Evolutionary conservation across 23 tunicate genomes (phyloP), one percentile per base, ranked within the genome.

Genomic region (Ciona savignyi): DNA sequence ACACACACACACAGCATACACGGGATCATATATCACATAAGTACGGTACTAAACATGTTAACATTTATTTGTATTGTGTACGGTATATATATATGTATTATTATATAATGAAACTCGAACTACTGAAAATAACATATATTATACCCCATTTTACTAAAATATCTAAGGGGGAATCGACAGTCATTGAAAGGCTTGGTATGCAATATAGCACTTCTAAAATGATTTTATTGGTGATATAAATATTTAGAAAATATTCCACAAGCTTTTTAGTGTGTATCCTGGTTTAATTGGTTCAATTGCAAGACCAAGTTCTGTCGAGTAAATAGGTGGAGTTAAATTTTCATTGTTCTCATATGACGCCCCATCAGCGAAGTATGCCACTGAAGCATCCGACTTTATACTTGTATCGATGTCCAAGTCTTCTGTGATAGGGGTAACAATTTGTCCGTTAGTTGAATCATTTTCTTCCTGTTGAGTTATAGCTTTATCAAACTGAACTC

Each of bases 261-360:
- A 71, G 48, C 83, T 75, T 74, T 91, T 81, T 27, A 91, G 25
- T 4, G 97, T 91, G 77, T 73, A 80, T 11, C 86, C 91, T 25
- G 83, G 72, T 60, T 91, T 84, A 34, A 91, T 56, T 4, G 97
- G 97, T 60, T 91, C 97, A 27, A 91, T 91, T 21, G 97, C 97
- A n/a, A 91, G 86, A 6, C 97, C 97, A 20, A 91, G 67, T 49
- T 84, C 86, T 6, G 79, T 75, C 25, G 77, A 84, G 51, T 79
- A 84, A 1, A 84, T 86, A 27, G 97, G 97, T 2, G 67, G 60
- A 3, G 26, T 65, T 72, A 74, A 32, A 63, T 33, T 27, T 60
- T 74, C 35, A 0, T 60, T 67, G 11, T 69, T 25, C 27, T 67
- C 72, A 11, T 31, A 67, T 19, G 74, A 70, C 23, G 74, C 63